Percentiles rank a stretch among this genome's conserved stretches.
These are phyloP conservation scores for Aplidium turbinatum DNA, from an alignment of 23 tunicate species.

Conservation along the genomic window DNA sequence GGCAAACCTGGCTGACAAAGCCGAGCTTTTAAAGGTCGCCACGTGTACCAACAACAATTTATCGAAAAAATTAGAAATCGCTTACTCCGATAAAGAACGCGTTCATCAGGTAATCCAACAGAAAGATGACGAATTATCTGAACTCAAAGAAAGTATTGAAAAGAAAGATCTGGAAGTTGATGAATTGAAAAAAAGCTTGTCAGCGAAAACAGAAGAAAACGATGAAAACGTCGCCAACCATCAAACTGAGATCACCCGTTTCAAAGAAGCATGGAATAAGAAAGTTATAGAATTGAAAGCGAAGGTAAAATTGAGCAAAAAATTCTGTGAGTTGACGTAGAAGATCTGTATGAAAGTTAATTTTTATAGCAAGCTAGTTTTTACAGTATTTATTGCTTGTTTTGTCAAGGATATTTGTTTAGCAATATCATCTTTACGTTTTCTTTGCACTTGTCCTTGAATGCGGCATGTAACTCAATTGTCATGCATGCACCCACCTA, in stretches of 20 bases:
- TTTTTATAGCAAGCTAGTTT: too few species aligned
- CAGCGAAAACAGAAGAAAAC: slow-evolving; percentile 2
- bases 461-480: too few species aligned
- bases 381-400: too few species aligned
- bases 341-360: too few species aligned
- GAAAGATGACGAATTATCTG: slow-evolving; percentile 12
- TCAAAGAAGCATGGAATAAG: slow-evolving; percentile 64
- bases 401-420: too few species aligned
- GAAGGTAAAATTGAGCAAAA: slow-evolving; percentile 55
- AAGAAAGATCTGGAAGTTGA: not conserved
- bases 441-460: too few species aligned
- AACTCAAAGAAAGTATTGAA: not conserved
- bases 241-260: slow-evolving; percentile 42
- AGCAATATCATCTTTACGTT: too few species aligned
- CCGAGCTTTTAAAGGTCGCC: too few species aligned
- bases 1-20: slow-evolving; percentile 16
- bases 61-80: not conserved
- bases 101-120: not conserved
- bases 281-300: slow-evolving; percentile 50
- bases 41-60: too few species aligned
- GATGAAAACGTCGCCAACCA: slow-evolving; percentile 24
- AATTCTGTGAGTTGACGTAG: too few species aligned
- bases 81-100: not conserved
- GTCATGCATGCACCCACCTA: too few species aligned
- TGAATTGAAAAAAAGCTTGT: not conserved